Base-by-base conservation (phyloP, 2,797 vertebrate species). In the Cynopterus sphinx region DNA sequence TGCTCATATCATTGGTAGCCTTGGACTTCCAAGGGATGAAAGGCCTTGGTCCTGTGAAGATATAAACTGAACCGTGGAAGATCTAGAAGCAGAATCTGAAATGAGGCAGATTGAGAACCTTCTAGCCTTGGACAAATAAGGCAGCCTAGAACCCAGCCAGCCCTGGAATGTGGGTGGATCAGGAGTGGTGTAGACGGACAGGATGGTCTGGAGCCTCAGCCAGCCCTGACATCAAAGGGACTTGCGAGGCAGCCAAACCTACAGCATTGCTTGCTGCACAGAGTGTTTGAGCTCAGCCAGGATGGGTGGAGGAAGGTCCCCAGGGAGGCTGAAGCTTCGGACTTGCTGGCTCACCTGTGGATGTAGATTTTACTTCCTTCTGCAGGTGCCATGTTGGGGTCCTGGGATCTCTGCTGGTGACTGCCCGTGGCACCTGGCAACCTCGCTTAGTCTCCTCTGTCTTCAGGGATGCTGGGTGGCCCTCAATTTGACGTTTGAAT, bases 111-210 rank as follows among this genome's bases (percentile, higher is more conserved):
- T 33, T 17, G 41, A 86, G 67, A 43, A 75, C 49, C 53, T 79
- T 79, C 57, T 70, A 19, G 53, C 43, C 31, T 78, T 26, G 28
- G 63, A 36, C 24, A 26, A 26, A 1, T 65, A 43, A 63, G 73
- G 67, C 26, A 74, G 5, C 57, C 28, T 78, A 78, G 87, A 95
- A 84, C 51, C 57, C 75, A 73, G 63, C 28, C 89, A 81, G 96
- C 73, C 82, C 59, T 28, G 43, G 92, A 39, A 31, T 13, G 12
- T 84, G 82, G 90, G 53, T 67, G 36, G 49, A 16, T 39, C 13
- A 2, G 43, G 49, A 91, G 61, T 39, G 75, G 41, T 68, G 41
- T 59, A 33, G 51, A 89, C 39, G 28, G 1, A n/a, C 36, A 81
- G 88, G 75, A 74, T 0, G 1, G 61, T n/a, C 49, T 22, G 22